These are phyloP conservation scores for Mythimna impura DNA, from an alignment of 2,888 invertebrate genomes.

Conservation along the genomic window DNA sequence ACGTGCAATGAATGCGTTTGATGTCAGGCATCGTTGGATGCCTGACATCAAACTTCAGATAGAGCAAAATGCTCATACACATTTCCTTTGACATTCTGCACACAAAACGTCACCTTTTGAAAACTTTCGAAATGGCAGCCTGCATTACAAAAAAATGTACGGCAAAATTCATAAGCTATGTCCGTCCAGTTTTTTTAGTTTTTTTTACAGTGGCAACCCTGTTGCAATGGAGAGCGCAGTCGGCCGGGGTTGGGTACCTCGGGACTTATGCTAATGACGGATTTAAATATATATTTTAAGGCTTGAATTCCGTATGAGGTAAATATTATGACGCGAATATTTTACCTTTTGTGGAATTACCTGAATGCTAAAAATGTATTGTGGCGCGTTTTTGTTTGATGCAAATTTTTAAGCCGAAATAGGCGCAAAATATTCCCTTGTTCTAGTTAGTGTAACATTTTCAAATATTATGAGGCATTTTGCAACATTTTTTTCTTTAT, in stretches of 20 bases:
- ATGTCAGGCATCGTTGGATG: too few relatives aligned
- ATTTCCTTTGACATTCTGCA: background rate
- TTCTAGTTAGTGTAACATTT: conserved; percentile 22
- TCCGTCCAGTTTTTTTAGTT: background rate
- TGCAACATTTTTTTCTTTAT: conserved; percentile 9
- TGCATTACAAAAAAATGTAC: conserved; percentile 6
- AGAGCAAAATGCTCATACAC: background rate
- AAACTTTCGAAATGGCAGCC: background rate
- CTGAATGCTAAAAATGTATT: conserved; percentile 40
- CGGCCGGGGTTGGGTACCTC: conserved; percentile 22
- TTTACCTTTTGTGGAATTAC: conserved; percentile 37
- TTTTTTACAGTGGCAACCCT: conserved; percentile 34
- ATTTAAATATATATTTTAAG: conserved; percentile 72
- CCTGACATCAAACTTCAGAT: too few relatives aligned
- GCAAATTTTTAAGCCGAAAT: conserved; percentile 18
- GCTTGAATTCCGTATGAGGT: conserved; percentile 49
- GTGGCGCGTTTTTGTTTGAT: conserved; percentile 27
- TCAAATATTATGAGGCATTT: conserved; percentile 27
- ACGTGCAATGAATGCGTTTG: too few relatives aligned
- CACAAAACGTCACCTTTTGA: background rate
- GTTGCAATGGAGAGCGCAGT: conserved; percentile 49
- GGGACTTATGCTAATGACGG: conserved; percentile 73
- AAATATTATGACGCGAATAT: conserved; percentile 56
- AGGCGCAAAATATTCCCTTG: conserved; percentile 10
- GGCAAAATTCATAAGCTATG: conserved; percentile 13